A percentile compares a stretch with the other conserved stretches of the same genome.
Evolutionary conservation across 2,113 vertebrate genomes (phyloP).

Genomic region (Micronycteris hirsuta): DNA sequence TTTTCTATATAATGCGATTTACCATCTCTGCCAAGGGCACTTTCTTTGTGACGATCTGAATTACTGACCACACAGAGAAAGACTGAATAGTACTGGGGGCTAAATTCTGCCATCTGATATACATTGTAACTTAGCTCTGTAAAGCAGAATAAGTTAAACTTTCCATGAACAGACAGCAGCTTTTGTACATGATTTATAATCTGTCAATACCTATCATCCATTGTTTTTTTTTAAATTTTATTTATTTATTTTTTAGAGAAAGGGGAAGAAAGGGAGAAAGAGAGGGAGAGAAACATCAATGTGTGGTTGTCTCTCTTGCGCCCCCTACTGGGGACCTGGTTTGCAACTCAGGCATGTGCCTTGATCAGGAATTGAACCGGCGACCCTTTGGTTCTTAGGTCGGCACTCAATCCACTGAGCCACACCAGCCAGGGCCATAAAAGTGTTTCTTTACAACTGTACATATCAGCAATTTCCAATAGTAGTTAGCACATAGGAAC

Average conservation of each 20-base stretch:
- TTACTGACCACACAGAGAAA: conserved; percentile 58
- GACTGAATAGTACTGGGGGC: background rate
- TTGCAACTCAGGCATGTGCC: no score
- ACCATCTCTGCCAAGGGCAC: conserved; percentile 12
- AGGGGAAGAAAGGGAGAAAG: no score
- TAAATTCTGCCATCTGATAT: conserved; percentile 32
- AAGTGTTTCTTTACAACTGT: conserved; percentile 8
- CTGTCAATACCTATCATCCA: conserved; percentile 20
- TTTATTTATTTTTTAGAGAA: no score
- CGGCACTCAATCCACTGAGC: no score
- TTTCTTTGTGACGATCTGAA: conserved; percentile 61
- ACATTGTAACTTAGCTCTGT: conserved; percentile 24
- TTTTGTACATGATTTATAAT: conserved; percentile 51
- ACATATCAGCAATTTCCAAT: background rate
- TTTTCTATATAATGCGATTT: conserved; percentile 5
- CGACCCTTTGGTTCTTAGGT: no score
- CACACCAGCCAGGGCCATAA: background rate
- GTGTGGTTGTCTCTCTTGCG: no score
- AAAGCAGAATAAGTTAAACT: conserved; percentile 41
- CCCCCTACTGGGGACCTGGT: no score
- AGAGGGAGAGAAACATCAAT: no score
- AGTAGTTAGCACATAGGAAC: background rate
- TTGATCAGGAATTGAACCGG: no score
- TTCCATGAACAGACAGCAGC: background rate
- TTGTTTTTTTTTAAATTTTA: no score